These are phyloP conservation scores for Sphaerophoria taeniata DNA, from an alignment of 2,888 invertebrate genomes.

Conservation along the genomic window DNA sequence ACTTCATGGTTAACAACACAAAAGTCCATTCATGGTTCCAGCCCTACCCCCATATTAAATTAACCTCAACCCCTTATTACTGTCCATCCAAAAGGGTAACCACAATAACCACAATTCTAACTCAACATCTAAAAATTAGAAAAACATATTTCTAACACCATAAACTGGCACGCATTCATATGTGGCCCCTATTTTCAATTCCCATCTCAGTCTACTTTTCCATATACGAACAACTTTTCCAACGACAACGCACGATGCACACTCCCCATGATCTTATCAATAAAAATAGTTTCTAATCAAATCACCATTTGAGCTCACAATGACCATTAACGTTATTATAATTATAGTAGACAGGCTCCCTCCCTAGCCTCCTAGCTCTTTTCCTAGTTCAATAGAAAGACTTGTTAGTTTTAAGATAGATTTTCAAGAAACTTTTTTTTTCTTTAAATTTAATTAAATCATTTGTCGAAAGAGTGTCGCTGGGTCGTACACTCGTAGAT, in stretches of 20 bases:
- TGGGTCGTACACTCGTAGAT: slow-evolving; percentile 20
- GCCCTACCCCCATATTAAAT: slow-evolving; percentile 48
- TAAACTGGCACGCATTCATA: background rate
- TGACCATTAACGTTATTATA: slow-evolving; percentile 53
- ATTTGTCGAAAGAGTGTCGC: slow-evolving; percentile 60
- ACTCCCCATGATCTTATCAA: slow-evolving; percentile 51
- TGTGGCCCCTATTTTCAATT: background rate
- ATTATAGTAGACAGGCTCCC: background rate
- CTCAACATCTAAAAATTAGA: slow-evolving; percentile 53
- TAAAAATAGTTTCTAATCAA: slow-evolving; percentile 60
- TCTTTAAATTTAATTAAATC: slow-evolving; percentile 66
- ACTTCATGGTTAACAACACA: background rate
- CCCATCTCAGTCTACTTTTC: slow-evolving; percentile 44
- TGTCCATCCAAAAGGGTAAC: slow-evolving; percentile 66
- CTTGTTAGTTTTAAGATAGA: slow-evolving; percentile 54
- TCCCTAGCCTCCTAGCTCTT: background rate
- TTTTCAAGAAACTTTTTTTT: slow-evolving; percentile 62
- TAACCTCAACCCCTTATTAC: slow-evolving; percentile 49
- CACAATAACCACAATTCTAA: slow-evolving; percentile 34
- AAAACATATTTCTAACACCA: slow-evolving; percentile 44
- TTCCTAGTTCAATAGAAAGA: background rate
- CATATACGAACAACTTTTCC: background rate
- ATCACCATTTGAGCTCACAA: slow-evolving; percentile 55
- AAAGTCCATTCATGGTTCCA: background rate
- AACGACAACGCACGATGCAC: slow-evolving; percentile 32